phyloP scores from a whole-genome alignment of 1,140 invertebrate genomes.

The Lysiphlebus fabarum region DNA sequence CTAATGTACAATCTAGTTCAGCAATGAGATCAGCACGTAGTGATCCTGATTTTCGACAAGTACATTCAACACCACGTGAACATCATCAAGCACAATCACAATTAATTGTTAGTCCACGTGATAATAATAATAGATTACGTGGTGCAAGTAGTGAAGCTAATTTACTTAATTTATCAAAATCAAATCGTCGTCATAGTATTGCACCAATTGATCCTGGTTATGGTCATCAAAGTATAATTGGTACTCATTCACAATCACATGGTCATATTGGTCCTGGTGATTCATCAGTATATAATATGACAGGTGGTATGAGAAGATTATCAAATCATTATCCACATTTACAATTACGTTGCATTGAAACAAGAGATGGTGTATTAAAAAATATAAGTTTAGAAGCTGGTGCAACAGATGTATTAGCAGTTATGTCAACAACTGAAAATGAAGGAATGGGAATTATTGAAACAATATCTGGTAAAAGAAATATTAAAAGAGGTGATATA shows the following conservation, averaged over 20 bases:
- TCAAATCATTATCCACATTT: constrained; percentile 61
- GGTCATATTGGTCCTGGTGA: constrained; percentile 41
- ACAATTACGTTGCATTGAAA: constrained; percentile 63
- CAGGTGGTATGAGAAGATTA: constrained; percentile 40
- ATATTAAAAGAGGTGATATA: constrained; percentile 73
- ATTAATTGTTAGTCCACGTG: constrained; percentile 38
- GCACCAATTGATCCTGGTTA: constrained; percentile 62
- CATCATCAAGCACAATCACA: constrained; percentile 52
- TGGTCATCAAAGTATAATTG: constrained; percentile 46
- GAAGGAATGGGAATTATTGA: constrained; percentile 67
- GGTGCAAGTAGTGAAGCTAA: constrained; percentile 77
- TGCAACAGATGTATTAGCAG: constrained; percentile 84
- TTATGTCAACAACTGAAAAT: constrained; percentile 73
- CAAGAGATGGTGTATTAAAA: constrained; percentile 59
- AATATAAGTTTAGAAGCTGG: constrained; percentile 78
- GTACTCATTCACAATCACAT: constrained; percentile 32
- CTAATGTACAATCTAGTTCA: constrained; percentile 28
- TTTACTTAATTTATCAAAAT: constrained; percentile 58
- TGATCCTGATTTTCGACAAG: constrained; percentile 73
- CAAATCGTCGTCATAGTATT: constrained; percentile 63
- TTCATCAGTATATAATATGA: constrained; percentile 25
- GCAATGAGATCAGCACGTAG: constrained; percentile 57
- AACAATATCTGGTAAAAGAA: constrained; percentile 70
- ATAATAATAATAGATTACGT: constrained; percentile 53
- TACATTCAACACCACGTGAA: constrained; percentile 49